Evolutionary conservation across 2,113 vertebrate species (phyloP), one percentile per base, ranked within the genome.

Genomic region (Amphiprion ocellaris): DNA sequence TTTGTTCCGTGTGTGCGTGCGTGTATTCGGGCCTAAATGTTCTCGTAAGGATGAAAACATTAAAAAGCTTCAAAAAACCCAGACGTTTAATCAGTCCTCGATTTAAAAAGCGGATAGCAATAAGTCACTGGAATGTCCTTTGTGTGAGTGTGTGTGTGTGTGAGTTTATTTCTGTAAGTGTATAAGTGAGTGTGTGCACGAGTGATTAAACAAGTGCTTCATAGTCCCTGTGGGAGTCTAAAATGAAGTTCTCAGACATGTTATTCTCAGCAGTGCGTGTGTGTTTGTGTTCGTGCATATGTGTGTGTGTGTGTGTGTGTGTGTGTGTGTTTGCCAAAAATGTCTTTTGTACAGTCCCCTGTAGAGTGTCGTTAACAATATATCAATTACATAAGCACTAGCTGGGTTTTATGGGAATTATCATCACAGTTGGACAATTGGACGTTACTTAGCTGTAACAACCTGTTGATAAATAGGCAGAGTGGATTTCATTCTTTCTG

Each of bases 201-300:
- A 81, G 79, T 79, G 85, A 86, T 85, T 85, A 81, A 90, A 89
- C 59, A 69, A 79, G 65, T 28, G 65, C 39, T 77, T 86, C 56
- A 80, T 76, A 56, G 74, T 69, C 84, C 81, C 73, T 65, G 63
- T 64, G 83, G 88, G 75, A 72, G 80, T 63, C 81, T 81, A 77
- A 85, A 88, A 81, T 83, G 33, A 78, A 84, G 74, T 83, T 87
- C 79, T 86, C 79, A 74, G 80, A 78, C 80, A 79, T 79, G 72
- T 74, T 81, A 75, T 84, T 68, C 70, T 79, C 46, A 47, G 67
- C 55, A 17, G 39, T 53, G 67, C 70, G 54, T 60, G 28, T 33
- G 41, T 70, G 37, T 44, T 44, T 52, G 77, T 70, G 30, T 68
- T 24, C 15, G 24, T 21, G 28, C 1, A n/a, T 33, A 72, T 69